These are phyloP conservation scores for Bos javanicus DNA, from an alignment of 2,113 vertebrate species.

Conservation along the genomic window DNA sequence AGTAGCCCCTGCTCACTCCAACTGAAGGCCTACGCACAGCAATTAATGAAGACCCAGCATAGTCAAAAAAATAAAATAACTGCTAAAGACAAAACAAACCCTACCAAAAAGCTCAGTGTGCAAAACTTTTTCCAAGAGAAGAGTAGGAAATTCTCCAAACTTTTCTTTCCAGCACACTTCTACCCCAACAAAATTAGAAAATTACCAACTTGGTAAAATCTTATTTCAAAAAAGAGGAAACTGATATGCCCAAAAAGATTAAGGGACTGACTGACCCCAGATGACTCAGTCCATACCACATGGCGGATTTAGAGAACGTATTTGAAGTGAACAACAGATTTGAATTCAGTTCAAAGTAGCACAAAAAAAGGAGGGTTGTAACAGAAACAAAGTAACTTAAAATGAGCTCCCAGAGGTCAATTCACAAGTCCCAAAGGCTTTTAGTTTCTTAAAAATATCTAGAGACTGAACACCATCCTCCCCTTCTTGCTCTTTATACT, in stretches of 20 bases:
- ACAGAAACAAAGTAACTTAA: slow-evolving; percentile 11
- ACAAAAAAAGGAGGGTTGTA: background rate
- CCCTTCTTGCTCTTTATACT: background rate
- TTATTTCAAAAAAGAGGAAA: slow-evolving; percentile 9
- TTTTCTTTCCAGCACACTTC: background rate
- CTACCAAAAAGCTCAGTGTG: background rate
- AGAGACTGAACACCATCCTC: background rate
- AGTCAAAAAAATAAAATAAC: background rate
- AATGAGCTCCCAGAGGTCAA: background rate
- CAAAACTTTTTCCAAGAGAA: background rate
- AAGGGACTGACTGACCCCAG: background rate
- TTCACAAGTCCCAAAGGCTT: background rate
- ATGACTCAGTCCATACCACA: background rate
- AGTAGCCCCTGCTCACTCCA: background rate
- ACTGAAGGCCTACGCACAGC: background rate
- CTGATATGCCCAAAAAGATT: background rate
- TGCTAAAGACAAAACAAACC: background rate
- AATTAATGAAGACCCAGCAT: background rate
- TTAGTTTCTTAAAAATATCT: background rate
- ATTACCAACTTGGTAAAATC: background rate
- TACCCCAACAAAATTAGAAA: background rate
- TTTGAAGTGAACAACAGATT: background rate
- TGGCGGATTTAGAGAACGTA: background rate
- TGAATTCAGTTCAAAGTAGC: background rate
- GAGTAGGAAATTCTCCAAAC: background rate